Conservation (phyloP, 2,113 vertebrate genomes). For the Nannospalax galili region DNA sequence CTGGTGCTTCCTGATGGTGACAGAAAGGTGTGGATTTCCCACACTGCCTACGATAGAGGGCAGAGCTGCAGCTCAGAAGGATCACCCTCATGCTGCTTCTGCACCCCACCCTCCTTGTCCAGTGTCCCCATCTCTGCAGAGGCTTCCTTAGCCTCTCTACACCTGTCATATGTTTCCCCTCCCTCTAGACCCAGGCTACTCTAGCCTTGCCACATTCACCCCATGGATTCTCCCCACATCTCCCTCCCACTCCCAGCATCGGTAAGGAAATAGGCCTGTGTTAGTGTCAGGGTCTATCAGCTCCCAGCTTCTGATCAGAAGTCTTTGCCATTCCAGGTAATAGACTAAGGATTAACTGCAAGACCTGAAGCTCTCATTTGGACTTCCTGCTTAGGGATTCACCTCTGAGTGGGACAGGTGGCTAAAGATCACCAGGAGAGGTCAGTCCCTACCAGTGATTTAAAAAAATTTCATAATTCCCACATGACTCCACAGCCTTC, state of each 20-base stretch:
- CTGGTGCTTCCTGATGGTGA: neutral
- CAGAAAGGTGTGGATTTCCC: accelerated
- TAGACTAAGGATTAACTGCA: neutral
- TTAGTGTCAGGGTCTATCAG: neutral
- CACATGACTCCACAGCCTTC: accelerated
- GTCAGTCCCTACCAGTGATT: neutral
- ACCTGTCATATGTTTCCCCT: neutral
- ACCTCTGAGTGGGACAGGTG: too few relatives aligned
- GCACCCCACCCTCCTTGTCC: neutral
- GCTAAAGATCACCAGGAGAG: neutral
- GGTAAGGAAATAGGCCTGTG: neutral
- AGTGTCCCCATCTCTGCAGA: neutral
- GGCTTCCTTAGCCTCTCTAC: neutral
- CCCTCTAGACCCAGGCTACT: neutral
- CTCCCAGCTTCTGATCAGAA: neutral
- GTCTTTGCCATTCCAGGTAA: neutral
- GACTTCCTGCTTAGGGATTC: neutral
- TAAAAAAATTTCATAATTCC: neutral
- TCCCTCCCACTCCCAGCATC: neutral
- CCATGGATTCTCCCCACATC: too few relatives aligned
- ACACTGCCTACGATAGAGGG: neutral
- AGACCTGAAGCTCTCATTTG: neutral
- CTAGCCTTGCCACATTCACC: too few relatives aligned
- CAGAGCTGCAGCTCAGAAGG: neutral
- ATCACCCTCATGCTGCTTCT: too few relatives aligned